These are phyloP conservation scores for Acyrthosiphon pisum DNA, from an alignment of 1,140 invertebrate species.

Conservation along the genomic window DNA sequence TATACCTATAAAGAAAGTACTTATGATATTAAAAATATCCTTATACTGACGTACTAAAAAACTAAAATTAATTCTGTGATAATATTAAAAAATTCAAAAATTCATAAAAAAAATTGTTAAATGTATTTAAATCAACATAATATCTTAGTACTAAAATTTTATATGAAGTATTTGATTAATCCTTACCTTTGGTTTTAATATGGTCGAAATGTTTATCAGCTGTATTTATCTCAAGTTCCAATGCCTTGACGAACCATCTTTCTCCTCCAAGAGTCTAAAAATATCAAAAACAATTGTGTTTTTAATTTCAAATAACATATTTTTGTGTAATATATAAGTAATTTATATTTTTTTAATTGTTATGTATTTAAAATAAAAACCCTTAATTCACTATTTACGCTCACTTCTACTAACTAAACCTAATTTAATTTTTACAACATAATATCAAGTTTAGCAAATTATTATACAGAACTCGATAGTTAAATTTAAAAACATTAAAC, in stretches of 20 bases:
- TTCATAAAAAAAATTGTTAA: too few relatives aligned
- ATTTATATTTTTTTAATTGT: too few relatives aligned
- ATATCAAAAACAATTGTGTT: slow-evolving; percentile 57
- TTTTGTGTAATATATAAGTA: too few relatives aligned
- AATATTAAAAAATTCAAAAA: neutral
- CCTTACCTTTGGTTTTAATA: slow-evolving; percentile 66
- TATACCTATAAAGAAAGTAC: neutral
- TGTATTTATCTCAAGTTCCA: slow-evolving; percentile 71
- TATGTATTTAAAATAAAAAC: too few relatives aligned
- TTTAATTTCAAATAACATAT: neutral
- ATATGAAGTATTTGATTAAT: neutral
- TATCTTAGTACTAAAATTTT: neutral
- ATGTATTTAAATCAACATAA: neutral
- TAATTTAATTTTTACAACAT: too few relatives aligned
- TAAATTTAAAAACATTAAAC: too few relatives aligned
- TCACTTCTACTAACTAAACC: too few relatives aligned
- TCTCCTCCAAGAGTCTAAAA: slow-evolving; percentile 80
- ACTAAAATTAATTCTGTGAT: neutral
- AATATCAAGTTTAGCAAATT: too few relatives aligned
- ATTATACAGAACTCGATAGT: too few relatives aligned
- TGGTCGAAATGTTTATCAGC: slow-evolving; percentile 67
- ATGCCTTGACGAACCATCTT: slow-evolving; percentile 80
- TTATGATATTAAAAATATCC: neutral
- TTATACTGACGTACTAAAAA: neutral
- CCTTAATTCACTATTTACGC: too few relatives aligned